Percentiles rank a stretch among this genome's conserved stretches.
phyloP scores from a whole-genome alignment of 2,113 vertebrate species.

The Morphnarchus princeps region DNA sequence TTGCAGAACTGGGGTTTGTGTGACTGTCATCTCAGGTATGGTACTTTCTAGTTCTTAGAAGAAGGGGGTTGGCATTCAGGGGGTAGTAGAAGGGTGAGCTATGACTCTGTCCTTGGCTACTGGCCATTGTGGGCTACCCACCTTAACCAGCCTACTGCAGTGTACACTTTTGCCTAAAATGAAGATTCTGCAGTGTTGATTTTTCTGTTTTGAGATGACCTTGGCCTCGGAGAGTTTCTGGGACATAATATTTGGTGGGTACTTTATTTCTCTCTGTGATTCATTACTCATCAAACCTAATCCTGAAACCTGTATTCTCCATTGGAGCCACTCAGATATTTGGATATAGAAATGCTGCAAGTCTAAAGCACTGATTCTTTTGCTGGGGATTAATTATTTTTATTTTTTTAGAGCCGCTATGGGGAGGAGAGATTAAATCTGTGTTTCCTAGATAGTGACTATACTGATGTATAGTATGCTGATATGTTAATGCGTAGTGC shows the following conservation, averaged over 20 bases:
- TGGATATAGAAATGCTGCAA: not conserved
- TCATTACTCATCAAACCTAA: not conserved
- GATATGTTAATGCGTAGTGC: not conserved
- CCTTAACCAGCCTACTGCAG: not conserved
- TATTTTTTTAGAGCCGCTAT: not conserved
- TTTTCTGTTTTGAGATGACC: not conserved
- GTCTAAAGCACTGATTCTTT: not conserved
- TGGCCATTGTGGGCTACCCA: not conserved
- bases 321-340: not conserved
- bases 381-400: not conserved
- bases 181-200: not conserved
- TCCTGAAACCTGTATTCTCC: not conserved
- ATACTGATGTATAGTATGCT: not conserved
- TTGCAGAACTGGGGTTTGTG: not conserved
- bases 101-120: not conserved
- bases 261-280: not conserved
- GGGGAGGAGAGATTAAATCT: not conserved
- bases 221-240: not conserved
- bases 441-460: not conserved
- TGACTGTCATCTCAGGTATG: not conserved
- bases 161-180: not conserved
- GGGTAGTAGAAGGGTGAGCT: not conserved
- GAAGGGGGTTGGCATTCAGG: not conserved
- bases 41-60: not conserved
- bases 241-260: not conserved